These are phyloP conservation scores for Xylota segnis DNA, from an alignment of 2,888 invertebrate genomes.

Conservation along the genomic window DNA sequence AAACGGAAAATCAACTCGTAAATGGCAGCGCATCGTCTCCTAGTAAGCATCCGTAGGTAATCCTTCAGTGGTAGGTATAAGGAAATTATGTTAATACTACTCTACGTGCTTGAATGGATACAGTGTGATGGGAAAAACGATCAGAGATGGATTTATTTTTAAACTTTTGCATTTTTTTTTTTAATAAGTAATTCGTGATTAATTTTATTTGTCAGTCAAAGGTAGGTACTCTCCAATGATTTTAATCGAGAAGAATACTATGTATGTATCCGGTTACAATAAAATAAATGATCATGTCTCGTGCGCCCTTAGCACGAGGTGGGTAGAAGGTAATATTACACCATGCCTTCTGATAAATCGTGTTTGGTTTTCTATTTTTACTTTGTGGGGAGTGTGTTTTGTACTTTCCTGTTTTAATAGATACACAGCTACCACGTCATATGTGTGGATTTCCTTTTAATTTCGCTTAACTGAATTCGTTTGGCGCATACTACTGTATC, in stretches of 20 bases:
- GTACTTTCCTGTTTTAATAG: conserved; percentile 59
- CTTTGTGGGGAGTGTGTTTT: conserved; percentile 36
- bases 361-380: conserved; percentile 22
- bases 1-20: conserved; percentile 39
- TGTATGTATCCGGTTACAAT: conserved; percentile 50
- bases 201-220: conserved; percentile 13
- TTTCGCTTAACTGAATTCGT: conserved; percentile 42
- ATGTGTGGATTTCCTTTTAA: conserved; percentile 54
- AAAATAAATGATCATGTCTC: conserved; percentile 47
- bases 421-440: conserved; percentile 26
- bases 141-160: not conserved
- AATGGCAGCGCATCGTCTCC: conserved; percentile 4
- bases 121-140: not conserved
- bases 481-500: conserved; percentile 9
- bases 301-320: conserved; percentile 33
- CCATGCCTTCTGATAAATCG: conserved; percentile 43
- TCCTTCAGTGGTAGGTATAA: conserved; percentile 42
- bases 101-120: conserved; percentile 6
- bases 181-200: conserved; percentile 49
- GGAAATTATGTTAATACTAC: conserved; percentile 22
- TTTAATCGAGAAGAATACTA: conserved; percentile 9
- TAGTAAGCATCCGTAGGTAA: conserved; percentile 13
- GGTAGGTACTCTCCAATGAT: conserved; percentile 8
- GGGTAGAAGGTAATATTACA: conserved; percentile 32
- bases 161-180: conserved; percentile 1